Percentiles rank a stretch among this genome's conserved stretches.
phyloP scores from a whole-genome alignment of 2,113 vertebrate genomes.

The Solenodon paradoxus region DNA sequence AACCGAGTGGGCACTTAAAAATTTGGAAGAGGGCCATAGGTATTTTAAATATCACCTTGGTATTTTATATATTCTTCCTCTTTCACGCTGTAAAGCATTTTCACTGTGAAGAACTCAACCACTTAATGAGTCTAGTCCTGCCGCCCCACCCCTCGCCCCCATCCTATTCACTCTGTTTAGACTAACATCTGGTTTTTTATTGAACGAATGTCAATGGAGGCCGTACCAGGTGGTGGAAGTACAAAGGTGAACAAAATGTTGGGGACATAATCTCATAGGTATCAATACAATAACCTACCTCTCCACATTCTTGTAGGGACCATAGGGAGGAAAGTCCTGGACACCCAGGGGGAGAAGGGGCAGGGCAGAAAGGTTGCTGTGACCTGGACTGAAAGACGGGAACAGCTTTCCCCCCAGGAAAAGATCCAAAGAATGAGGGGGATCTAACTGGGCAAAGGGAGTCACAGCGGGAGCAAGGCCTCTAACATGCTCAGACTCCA shows the following conservation, averaged over 20 bases:
- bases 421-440: neutral
- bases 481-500: accelerated
- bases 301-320: neutral
- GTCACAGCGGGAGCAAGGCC: accelerated
- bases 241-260: neutral
- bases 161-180: neutral
- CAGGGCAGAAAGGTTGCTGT: no score
- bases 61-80: neutral
- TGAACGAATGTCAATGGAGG: neutral
- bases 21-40: neutral
- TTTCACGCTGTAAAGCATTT: neutral
- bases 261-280: accelerated
- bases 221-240: neutral
- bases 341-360: neutral
- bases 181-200: neutral
- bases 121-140: neutral
- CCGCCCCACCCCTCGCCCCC: no score
- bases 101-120: neutral
- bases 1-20: neutral
- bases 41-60: neutral
- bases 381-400: neutral
- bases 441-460: neutral
- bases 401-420: neutral
- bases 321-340: neutral
- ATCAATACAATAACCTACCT: accelerated